Conservation (phyloP, 2,888 invertebrate genomes). For the Tenthredo scrophulariae region DNA sequence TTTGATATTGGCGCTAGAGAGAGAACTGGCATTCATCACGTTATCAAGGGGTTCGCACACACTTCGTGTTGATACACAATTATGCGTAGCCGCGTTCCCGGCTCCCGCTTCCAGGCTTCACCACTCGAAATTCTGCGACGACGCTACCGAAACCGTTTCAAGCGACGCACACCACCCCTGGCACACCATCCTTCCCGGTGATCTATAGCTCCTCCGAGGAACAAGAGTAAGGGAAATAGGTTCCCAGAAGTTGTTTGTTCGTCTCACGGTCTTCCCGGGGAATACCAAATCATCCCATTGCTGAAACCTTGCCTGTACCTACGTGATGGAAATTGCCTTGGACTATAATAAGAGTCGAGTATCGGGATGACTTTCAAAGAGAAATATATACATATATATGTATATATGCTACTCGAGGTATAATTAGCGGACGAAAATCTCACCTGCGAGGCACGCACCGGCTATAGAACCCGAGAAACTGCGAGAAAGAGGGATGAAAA, state of each 20-base stretch:
- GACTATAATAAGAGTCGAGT: background rate
- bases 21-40: constrained; percentile 74
- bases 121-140: constrained; percentile 41
- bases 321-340: constrained; percentile 1
- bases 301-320: constrained; percentile 30
- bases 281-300: constrained; percentile 71
- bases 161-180: constrained; percentile 22
- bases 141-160: constrained; percentile 24
- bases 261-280: constrained; percentile 65
- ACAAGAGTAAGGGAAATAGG: constrained; percentile 76
- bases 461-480: constrained; percentile 47
- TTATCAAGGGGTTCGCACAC: constrained; percentile 75
- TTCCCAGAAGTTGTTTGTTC: constrained; percentile 77
- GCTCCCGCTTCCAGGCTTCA: constrained; percentile 55
- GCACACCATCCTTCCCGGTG: constrained; percentile 69
- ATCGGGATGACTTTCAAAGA: background rate
- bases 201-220: constrained; percentile 77
- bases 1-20: constrained; percentile 44
- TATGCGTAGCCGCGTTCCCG: constrained; percentile 75
- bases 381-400: background rate
- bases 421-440: constrained; percentile 54
- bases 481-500: constrained; percentile 58
- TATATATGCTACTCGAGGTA: background rate
- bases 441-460: background rate
- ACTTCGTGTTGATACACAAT: constrained; percentile 76